Base-by-base conservation (phyloP, 2,113 vertebrate species). In the Cygnus buccinator region DNA sequence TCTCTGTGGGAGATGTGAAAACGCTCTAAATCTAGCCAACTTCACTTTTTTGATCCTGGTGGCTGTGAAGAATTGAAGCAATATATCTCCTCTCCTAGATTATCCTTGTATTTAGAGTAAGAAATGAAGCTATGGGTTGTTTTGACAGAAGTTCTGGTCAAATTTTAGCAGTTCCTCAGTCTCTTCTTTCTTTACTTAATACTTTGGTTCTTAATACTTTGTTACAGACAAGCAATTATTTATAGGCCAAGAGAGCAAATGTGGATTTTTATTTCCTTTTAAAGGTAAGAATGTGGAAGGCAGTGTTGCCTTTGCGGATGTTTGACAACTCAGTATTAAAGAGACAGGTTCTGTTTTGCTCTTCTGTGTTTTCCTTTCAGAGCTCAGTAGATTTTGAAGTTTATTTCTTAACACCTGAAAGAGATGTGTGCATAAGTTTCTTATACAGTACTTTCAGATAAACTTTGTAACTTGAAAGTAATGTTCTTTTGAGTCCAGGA, bases 251-350 rank as follows among this genome's bases (percentile, higher is more conserved):
- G 13, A 75, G 23, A 72, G 43, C 25, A 67, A 81, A 72, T 68
- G 46, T n/a, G 13, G 21, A 13, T 68, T 87, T 92, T 90, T 37
- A 39, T 75, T 95, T 81, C 70, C 66, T 92, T 87, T 93, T 90
- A 66, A 96, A 94, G 70, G 52, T 86, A 73, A 70, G 52, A 79
- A 87, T 79, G 62, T 87, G 58, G 61, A 89, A 87, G 48, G 41
- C 23, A 13, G 10, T 33, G 61, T 52, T 93, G 61, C 48, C 46
- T 93, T 88, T 81, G 50, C 48, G 78, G 15, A 15, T 75, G 28
- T 16, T 65, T 82, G 70, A 43, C 37, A 90, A 9, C 23, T 84
- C 37, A 11, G 7, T 59, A 3, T 76, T 90, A 62, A 71, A 93
- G 43, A 61, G 14, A 75, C 16, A 75, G 14, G 55, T 68, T 81